Base-by-base conservation (phyloP, 2,113 vertebrate genomes). In the Zosterops lateralis region DNA sequence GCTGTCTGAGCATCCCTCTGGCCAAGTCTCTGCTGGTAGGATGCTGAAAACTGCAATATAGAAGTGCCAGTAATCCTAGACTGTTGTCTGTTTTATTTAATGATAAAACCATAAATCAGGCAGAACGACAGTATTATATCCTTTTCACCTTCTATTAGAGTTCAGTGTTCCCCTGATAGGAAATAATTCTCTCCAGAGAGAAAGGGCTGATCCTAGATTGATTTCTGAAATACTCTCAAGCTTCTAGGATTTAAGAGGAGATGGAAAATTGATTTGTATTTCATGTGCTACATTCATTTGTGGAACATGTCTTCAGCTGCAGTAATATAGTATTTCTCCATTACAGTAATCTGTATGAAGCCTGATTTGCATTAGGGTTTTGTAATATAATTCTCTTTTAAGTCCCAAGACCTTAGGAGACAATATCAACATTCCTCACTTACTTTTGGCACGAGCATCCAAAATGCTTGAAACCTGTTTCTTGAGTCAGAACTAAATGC, bases 361-460 rank as follows among this genome's bases (percentile, higher is more conserved):
- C 16, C 56, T 91, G 74, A 95, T 96, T 91, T 95, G 77, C 89
- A 82, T 96, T 82, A 79, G 29, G 19, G 11, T 62, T 91, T 93
- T 83, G 75, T 68, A 92, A 76, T 70, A 47, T 53, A 70, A 66
- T 79, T 87, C 28, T 87, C 17, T 90, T 89, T 75, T 82, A 76
- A 82, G 34, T 95, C 62, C 58, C 72, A 66, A 86, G 51, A 58
- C 56, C 34, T 40, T 15, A 76, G 34, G 29, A 93, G 53, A 87
- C 36, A 34, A 38, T 62, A 60, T 66, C 28, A 6, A 66, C 90
- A 91, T 83, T 88, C 82, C 17, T 90, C n/a, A 42, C 40, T 71
- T 71, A 47, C 32, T 88, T 79, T 70, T 83, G 51, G 40, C 26
- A 0, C 56, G 64, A 94, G 25, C 18, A 50, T 12, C 36, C 2